Base-by-base conservation (phyloP, 64 coral and sea anemone genomes). In the Pachyseris speciosa region DNA sequence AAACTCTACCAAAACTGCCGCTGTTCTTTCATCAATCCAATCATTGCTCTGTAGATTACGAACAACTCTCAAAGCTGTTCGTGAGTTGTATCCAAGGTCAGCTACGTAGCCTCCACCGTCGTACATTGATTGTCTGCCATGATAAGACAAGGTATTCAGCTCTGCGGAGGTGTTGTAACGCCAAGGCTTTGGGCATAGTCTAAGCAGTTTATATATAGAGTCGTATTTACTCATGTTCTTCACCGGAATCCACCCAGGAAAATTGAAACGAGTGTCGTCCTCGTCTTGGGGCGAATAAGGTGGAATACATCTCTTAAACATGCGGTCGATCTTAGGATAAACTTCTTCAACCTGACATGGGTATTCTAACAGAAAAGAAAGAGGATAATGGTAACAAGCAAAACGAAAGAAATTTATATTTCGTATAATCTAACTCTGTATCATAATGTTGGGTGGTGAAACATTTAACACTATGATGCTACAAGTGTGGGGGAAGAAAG, bases 101-200 rank as follows among this genome's bases (percentile, higher is more conserved):
- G 95, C 95, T 30, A 97, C 71, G 66, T 89, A 97, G 3, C 95
- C 95, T 36, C 95, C 91, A 9, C 95, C 95, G 57, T 93, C 72
- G 32, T 90, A 97, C 1, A 67, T 73, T 15, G 69, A 48, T 4
- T 80, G 44, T 11, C 45, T 36, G 71, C 95, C 95, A 72, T 67
- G 65, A 55, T 74, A 85, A 0, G 86, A 55, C 26, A 97, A 52
- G 4, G 95, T 90, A 24, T 94, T 81, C 5, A 97, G 80, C 20
- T 93, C 80, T 26, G 3, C 38, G 39, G 91, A 88, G 1, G 95
- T 77, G 22, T 69, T 92, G 55, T 97, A 97, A 38, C 95, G 81
- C 95, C 95, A 97, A 25, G 95, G 95, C 64, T 93, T 97, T 4
- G 95, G 95, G 16, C 95, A 97, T 10, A 84, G 25, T 64, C 80